phyloP scores from a whole-genome alignment of 1,140 invertebrate species.

The Drosophila murphyi region DNA sequence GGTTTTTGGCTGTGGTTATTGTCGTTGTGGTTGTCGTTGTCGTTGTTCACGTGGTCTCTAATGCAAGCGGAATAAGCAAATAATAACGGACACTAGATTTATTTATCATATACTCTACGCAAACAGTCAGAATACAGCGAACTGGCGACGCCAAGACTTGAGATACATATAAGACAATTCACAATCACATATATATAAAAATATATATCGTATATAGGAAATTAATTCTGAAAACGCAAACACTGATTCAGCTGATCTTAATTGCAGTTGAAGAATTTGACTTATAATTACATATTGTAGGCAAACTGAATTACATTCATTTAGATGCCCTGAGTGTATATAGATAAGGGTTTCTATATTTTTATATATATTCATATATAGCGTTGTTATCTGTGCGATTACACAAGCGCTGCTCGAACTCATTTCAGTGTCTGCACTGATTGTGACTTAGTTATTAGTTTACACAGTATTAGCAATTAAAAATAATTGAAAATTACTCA shows the following conservation, averaged over 20 bases:
- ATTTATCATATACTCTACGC: slow-evolving; percentile 29
- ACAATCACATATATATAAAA: background rate
- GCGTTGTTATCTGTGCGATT: slow-evolving; percentile 7
- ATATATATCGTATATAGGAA: background rate
- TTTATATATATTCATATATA: slow-evolving; percentile 6
- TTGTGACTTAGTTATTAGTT: background rate
- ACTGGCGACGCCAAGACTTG: background rate
- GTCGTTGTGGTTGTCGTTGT: slow-evolving; percentile 3
- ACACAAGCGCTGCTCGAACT: slow-evolving; percentile 2
- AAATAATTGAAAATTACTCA: background rate
- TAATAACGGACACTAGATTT: slow-evolving; percentile 46
- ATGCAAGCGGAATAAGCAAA: slow-evolving; percentile 46
- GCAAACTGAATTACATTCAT: background rate
- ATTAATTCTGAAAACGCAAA: background rate
- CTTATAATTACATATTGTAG: too few species aligned
- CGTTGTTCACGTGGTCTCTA: slow-evolving; percentile 45
- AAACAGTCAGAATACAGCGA: background rate
- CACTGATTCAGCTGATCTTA: background rate
- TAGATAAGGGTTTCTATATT: slow-evolving; percentile 7
- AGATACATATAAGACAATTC: background rate
- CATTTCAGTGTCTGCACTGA: background rate
- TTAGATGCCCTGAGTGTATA: background rate
- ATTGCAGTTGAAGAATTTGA: background rate
- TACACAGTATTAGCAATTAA: background rate
- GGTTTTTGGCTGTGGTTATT: background rate